phyloP scores from a whole-genome alignment of 2,888 invertebrate species.

The Brachyopa scutellaris region DNA sequence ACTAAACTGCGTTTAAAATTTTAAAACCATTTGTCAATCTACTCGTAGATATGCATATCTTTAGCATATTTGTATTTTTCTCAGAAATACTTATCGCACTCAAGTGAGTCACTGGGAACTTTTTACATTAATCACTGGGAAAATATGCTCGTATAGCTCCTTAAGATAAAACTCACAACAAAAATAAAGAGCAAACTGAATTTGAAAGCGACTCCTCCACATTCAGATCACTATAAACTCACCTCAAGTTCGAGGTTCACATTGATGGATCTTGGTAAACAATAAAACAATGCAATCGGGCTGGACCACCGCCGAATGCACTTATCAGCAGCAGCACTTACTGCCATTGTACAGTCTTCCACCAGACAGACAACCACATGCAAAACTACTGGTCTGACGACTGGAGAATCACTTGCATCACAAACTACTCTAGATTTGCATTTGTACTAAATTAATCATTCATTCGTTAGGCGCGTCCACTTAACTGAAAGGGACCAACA shows the following conservation, averaged over 20 bases:
- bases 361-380: constrained; percentile 1
- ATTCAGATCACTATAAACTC: constrained; percentile 18
- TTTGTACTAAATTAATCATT: constrained; percentile 69
- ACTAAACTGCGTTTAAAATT: constrained; percentile 35
- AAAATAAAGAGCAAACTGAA: not conserved
- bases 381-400: constrained; percentile 1
- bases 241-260: constrained; percentile 48
- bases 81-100: constrained; percentile 20
- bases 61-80: constrained; percentile 1
- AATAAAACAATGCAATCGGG: constrained; percentile 39
- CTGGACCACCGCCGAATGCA: constrained; percentile 46
- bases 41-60: too few relatives aligned
- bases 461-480: constrained; percentile 48
- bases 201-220: not conserved
- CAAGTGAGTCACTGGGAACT: constrained; percentile 27
- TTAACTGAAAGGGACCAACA: constrained; percentile 36
- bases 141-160: not conserved
- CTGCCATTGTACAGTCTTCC: constrained; percentile 40
- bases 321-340: constrained; percentile 36
- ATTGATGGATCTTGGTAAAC: constrained; percentile 25
- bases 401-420: constrained; percentile 46
- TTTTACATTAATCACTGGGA: constrained; percentile 5
- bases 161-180: not conserved
- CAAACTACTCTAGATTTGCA: constrained; percentile 60
- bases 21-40: constrained; percentile 27